These are phyloP conservation scores for Ophiodon elongatus DNA, from an alignment of 2,113 vertebrate species.

Conservation along the genomic window DNA sequence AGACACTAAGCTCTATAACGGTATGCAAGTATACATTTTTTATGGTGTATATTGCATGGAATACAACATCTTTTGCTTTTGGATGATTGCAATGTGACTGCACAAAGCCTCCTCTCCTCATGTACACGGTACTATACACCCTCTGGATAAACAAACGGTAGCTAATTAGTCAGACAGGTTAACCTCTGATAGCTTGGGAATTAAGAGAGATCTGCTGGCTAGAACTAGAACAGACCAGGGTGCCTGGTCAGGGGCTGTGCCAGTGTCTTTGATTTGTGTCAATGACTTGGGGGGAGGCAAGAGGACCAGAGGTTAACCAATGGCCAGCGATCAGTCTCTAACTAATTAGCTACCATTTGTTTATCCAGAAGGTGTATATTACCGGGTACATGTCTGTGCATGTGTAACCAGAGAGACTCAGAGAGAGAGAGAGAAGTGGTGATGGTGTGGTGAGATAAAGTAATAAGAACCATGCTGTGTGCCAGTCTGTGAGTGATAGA, in stretches of 20 bases:
- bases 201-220: slow-evolving; percentile 31
- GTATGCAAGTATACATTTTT: neutral
- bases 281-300: neutral
- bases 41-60: neutral
- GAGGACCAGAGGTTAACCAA: slow-evolving; percentile 63
- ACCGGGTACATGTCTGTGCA: slow-evolving; percentile 60
- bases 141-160: slow-evolving; percentile 67
- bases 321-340: slow-evolving; percentile 64
- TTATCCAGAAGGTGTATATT: slow-evolving; percentile 70
- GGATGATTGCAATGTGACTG: neutral
- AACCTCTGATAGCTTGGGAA: slow-evolving; percentile 48
- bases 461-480: slow-evolving; percentile 74
- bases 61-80: neutral
- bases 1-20: slow-evolving; percentile 15
- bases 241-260: slow-evolving; percentile 13
- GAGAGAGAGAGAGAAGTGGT: slow-evolving; percentile 38
- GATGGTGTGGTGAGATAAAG: slow-evolving; percentile 75
- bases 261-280: slow-evolving; percentile 42
- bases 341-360: slow-evolving; percentile 73
- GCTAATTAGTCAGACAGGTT: slow-evolving; percentile 74
- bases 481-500: slow-evolving; percentile 79
- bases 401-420: slow-evolving; percentile 51
- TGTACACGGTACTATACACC: slow-evolving; percentile 67
- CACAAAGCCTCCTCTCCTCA: slow-evolving; percentile 15
- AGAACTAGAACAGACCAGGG: slow-evolving; percentile 15